Evolutionary conservation across 2,888 invertebrate species (phyloP), one percentile per base, ranked within the genome.

Genomic region (Scaptomyza caliginosa): DNA sequence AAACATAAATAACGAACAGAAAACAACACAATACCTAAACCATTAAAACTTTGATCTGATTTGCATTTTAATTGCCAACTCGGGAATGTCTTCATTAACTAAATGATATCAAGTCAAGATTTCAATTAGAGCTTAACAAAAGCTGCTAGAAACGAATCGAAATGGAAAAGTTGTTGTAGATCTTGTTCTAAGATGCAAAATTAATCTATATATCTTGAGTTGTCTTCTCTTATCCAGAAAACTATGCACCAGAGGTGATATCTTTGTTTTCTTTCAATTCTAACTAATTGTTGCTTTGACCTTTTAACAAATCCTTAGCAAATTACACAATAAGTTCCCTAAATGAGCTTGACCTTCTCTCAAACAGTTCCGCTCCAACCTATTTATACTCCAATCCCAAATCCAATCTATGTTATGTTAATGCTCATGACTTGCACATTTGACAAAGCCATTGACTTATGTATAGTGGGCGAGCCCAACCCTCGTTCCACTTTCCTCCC

Each of bases 331-430:
- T 28, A 38, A 50, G 38, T 34, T 23, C 7, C 26, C 11, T 26
- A 23, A 39, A 54, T 56, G 54, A 56, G 77, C 78, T 66, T 78
- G 78, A 76, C 75, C 75, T 77, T 74, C 74, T 74, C 74, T 56
- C 24, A 11, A 46, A 13, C 10, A 6, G 10, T 13, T 21, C 1
- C 2, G 6, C 1, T 10, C 30, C 3, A 2, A n/a, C 13, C 45
- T 8, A 4, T 6, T 3, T 6, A n/a, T 26, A 13, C 40, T 26
- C 32, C 34, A 24, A 42, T 26, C 26, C n/a, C n/a, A n/a, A n/a
- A n/a, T n/a, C n/a, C n/a, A n/a, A n/a, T 19, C 26, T 8, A 28
- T 56, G 30, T 52, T 23, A 42, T 49, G 48, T 8, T 46, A 67
- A 65, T 58, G 51, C 42, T 34, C 32, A 46, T 57, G 48, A 54